Conservation (phyloP, 2,797 vertebrate species). For the Cygnus olor region DNA sequence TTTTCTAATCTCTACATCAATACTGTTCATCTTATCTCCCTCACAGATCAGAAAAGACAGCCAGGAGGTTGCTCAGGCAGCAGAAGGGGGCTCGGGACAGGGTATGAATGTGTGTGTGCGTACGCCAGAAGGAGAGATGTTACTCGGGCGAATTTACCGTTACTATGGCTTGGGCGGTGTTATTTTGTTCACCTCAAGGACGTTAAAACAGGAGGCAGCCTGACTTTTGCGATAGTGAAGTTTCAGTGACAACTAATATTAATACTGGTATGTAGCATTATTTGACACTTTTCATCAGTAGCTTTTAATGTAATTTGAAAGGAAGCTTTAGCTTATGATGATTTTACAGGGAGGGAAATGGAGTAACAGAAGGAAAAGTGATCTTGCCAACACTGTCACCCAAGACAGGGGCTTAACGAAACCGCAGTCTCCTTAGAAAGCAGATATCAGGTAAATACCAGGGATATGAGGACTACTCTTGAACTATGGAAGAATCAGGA, state of each 20-base stretch:
- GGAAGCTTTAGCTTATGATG: background rate
- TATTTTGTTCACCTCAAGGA: background rate
- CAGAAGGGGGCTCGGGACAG: background rate
- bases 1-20: slow-evolving; percentile 73
- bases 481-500: background rate
- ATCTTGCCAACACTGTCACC: background rate
- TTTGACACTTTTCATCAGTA: background rate
- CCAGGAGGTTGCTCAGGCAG: slow-evolving; percentile 30
- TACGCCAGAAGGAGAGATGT: background rate
- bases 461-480: background rate
- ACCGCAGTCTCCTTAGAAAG: background rate
- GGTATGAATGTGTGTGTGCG: background rate
- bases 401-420: background rate
- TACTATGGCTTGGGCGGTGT: background rate
- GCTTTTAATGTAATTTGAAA: background rate
- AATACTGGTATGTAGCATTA: background rate
- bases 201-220: background rate
- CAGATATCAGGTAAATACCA: background rate
- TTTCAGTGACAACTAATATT: background rate
- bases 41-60: slow-evolving; percentile 42
- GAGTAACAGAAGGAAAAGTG: background rate
- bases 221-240: background rate
- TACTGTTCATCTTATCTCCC: slow-evolving; percentile 55
- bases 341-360: background rate
- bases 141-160: background rate